A percentile compares a stretch with the other conserved stretches of the same genome.
Evolutionary conservation across 2,888 invertebrate species (phyloP).

Genomic region (Scaptomyza flava): DNA sequence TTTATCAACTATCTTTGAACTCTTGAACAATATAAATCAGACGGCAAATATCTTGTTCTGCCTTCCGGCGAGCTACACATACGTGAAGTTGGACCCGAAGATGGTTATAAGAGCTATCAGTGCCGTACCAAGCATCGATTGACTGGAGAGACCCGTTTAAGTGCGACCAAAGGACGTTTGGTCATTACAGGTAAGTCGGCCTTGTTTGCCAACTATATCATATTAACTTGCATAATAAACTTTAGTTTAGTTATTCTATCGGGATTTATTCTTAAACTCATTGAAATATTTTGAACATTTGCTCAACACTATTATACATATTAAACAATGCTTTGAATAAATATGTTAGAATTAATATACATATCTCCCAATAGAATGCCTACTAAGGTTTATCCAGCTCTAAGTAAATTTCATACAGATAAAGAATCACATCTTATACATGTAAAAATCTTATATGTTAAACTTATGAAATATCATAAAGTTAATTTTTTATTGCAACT

Average conservation of each 20-base stretch:
- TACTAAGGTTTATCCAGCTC: slow-evolving; percentile 26
- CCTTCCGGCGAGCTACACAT: slow-evolving; percentile 98
- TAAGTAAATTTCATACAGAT: slow-evolving; percentile 38
- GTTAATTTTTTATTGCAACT: background rate
- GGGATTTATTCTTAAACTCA: background rate
- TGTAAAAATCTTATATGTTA: background rate
- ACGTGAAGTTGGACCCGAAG: slow-evolving; percentile 96
- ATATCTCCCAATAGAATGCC: slow-evolving; percentile 6
- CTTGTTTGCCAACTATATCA: slow-evolving; percentile 63
- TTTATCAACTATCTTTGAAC: slow-evolving; percentile 19
- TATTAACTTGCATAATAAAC: slow-evolving; percentile 8
- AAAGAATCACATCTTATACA: background rate
- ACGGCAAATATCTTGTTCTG: slow-evolving; percentile 97
- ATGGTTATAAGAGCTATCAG: slow-evolving; percentile 96
- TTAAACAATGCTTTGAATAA: background rate
- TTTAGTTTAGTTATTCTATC: slow-evolving; percentile 26
- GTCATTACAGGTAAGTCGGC: slow-evolving; percentile 96
- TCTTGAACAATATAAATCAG: slow-evolving; percentile 85
- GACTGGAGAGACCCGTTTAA: slow-evolving; percentile 95
- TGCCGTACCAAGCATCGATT: slow-evolving; percentile 96
- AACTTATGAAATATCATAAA: background rate
- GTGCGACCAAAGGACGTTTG: slow-evolving; percentile 96
- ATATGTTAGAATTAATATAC: background rate
- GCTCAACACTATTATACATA: background rate
- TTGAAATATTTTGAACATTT: background rate